A percentile compares a stretch with the other conserved stretches of the same genome.
phyloP scores from a whole-genome alignment of 37 sponge, comb jelly and placozoan species.

The Beroe forskalii region DNA sequence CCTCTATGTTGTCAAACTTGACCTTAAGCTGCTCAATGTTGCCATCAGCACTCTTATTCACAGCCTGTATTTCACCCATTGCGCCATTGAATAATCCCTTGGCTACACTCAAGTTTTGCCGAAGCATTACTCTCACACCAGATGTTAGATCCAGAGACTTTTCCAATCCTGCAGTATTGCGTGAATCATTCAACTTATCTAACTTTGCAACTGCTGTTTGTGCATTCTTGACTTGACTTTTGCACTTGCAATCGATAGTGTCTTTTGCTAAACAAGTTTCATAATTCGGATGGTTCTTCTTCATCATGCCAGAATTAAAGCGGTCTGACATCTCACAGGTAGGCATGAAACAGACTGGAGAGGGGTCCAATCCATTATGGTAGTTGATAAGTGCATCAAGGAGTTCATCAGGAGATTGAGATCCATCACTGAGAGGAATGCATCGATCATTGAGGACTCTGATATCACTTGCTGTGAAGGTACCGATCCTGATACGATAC shows the following conservation, averaged over 20 bases:
- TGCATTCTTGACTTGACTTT: background rate
- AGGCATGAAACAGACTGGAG: background rate
- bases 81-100: constrained; percentile 1
- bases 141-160: background rate
- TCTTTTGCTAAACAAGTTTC: background rate
- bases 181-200: background rate
- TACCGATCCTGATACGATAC: background rate
- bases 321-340: background rate
- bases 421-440: background rate
- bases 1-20: background rate
- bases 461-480: background rate
- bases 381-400: background rate
- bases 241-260: background rate
- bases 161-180: constrained; percentile 6
- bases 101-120: background rate
- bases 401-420: background rate
- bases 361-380: background rate
- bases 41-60: background rate
- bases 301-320: background rate
- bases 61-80: background rate
- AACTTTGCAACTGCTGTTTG: background rate
- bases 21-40: background rate
- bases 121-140: background rate
- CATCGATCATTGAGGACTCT: background rate
- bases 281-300: background rate